Base-by-base conservation (phyloP, 2,888 invertebrate genomes). In the Xestia c-nigrum region DNA sequence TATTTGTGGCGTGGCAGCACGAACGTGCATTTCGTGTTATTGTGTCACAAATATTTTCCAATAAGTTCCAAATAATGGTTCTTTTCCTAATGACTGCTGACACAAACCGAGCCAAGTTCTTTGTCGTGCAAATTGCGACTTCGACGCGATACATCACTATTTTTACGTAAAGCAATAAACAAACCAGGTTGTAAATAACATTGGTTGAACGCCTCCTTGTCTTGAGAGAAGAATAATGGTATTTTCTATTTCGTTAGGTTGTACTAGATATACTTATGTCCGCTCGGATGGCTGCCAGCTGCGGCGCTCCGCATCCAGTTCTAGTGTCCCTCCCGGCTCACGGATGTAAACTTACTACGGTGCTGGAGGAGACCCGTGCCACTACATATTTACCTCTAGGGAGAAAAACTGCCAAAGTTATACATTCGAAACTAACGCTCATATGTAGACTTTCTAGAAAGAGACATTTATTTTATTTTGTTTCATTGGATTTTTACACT, bases 161-260 rank as follows among this genome's bases (percentile, higher is more conserved):
- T 93, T 93, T 91, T 91, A 91, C 90, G 90, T 90, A 90, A 91
- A 91, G 90, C 90, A 92, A 94, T 93, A 95, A 95, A 94, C 94
- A 95, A 93, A 94, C 92, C 92, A 90, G 93, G 95, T 92, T 94
- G 94, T 96, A 96, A 95, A 96, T 96, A 95, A 95, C 94, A 91
- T 92, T 93, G 95, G 93, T 94, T 92, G 95, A 95, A 96, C 95
- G 95, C 95, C 95, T 96, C 91, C 95, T 94, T 95, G 95, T 96
- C 96, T 94, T 92, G 92, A 88, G 91, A 92, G 92, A 95, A 96
- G 95, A 96, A 95, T 96, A 96, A 96, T 96, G 95, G 94, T 94
- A 94, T 96, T 96, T 96, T 96, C 95, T 96, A 96, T 96, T 96
- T 96, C 94, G 96, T 96, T 96, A 96, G 94, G 92, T 94, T 90